These are phyloP conservation scores for Girardinichthys multiradiatus DNA, from an alignment of 2,113 vertebrate genomes.

Conservation along the genomic window DNA sequence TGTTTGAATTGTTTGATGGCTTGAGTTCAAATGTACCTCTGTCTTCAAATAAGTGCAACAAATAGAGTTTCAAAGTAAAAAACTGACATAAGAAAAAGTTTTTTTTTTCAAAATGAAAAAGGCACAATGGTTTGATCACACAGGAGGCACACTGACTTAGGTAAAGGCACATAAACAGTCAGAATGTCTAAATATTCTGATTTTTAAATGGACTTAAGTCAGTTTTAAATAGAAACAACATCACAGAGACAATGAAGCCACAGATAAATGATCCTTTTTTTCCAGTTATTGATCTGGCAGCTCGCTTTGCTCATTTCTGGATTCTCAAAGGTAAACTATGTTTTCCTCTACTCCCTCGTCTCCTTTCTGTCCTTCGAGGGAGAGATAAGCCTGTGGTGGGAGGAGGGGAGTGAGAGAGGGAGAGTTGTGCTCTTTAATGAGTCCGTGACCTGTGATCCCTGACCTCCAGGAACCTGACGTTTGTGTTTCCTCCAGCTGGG, in stretches of 20 bases:
- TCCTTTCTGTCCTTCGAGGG: conserved; percentile 67
- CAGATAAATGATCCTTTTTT: conserved; percentile 8
- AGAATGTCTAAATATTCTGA: conserved; percentile 9
- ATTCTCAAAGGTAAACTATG: conserved; percentile 74
- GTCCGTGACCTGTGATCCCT: conserved; percentile 53
- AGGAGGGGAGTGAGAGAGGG: conserved; percentile 69
- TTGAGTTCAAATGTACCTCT: conserved; percentile 19
- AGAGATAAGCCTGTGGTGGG: conserved; percentile 68
- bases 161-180: conserved; percentile 49
- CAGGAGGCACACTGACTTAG: conserved; percentile 34
- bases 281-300: conserved; percentile 38
- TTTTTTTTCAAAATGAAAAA: conserved; percentile 36
- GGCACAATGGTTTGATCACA: conserved; percentile 56
- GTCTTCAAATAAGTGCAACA: conserved; percentile 39
- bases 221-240: conserved; percentile 8
- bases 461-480: conserved; percentile 57
- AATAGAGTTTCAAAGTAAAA: conserved; percentile 32
- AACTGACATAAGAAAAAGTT: background rate
- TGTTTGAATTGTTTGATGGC: conserved; percentile 19
- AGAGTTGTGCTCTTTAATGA: conserved; percentile 57
- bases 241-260: conserved; percentile 27
- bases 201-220: background rate
- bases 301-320: background rate
- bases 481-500: conserved; percentile 32
- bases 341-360: conserved; percentile 74